phyloP scores from a whole-genome alignment of 2,113 vertebrate genomes.

The Chloropsis hardwickii region DNA sequence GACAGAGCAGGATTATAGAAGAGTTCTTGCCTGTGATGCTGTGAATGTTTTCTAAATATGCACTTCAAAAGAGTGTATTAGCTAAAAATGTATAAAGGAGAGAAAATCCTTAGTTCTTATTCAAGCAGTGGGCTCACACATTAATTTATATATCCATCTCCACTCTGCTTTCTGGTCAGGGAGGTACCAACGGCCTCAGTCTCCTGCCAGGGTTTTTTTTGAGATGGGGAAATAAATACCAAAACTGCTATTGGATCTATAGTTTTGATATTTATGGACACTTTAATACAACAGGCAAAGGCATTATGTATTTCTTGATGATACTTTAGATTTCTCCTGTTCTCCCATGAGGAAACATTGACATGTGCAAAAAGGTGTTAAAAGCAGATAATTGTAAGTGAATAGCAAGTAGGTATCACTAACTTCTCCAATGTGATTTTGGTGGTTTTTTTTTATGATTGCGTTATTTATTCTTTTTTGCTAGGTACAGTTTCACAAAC shows the following conservation, averaged over 20 bases:
- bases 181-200: background rate
- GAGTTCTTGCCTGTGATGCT: background rate
- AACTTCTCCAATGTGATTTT: accelerated
- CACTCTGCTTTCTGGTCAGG: background rate
- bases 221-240: background rate
- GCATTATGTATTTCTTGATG: background rate
- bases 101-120: background rate
- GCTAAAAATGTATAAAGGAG: background rate
- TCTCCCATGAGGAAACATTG: background rate
- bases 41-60: background rate
- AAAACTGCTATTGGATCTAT: background rate
- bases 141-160: background rate
- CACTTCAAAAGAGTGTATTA: background rate
- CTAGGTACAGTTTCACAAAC: background rate
- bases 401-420: background rate
- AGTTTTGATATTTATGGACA: background rate
- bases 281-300: background rate
- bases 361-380: background rate
- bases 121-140: background rate
- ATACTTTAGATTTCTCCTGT: background rate
- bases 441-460: background rate
- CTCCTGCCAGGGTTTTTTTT: background rate
- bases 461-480: background rate
- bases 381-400: background rate
- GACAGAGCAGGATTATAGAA: background rate